A percentile compares a stretch with the other conserved stretches of the same genome.
Evolutionary conservation across 2,113 vertebrate genomes (phyloP).

Genomic region (Microtus montanus): DNA sequence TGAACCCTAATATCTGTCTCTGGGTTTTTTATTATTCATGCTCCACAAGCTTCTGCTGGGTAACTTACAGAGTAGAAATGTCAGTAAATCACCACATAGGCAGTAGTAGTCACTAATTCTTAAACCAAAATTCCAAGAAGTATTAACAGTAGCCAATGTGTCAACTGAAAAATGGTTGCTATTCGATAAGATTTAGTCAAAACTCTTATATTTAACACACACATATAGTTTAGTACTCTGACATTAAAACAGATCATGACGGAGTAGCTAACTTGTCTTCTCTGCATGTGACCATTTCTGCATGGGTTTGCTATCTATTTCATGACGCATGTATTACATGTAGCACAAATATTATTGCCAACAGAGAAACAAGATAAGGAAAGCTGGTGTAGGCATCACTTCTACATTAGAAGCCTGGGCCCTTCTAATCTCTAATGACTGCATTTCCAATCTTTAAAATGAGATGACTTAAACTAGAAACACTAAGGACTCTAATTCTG

Average conservation of each 20-base stretch:
- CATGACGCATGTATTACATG: background rate
- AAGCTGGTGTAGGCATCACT: background rate
- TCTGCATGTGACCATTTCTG: background rate
- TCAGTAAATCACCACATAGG: background rate
- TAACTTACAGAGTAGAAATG: background rate
- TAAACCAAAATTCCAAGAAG: background rate
- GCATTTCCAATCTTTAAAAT: background rate
- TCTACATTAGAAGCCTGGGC: background rate
- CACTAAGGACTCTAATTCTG: background rate
- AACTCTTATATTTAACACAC: background rate
- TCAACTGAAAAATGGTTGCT: background rate
- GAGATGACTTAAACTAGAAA: background rate
- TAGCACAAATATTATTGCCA: background rate
- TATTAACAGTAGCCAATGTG: background rate
- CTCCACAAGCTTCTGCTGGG: background rate
- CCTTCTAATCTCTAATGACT: background rate
- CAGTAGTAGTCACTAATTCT: background rate
- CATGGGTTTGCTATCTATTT: background rate
- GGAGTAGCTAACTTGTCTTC: background rate
- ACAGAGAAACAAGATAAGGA: background rate
- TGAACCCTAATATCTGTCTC: too few species aligned
- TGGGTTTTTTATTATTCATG: too few species aligned
- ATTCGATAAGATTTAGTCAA: conserved; percentile 8
- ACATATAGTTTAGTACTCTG: background rate
- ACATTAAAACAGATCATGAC: background rate